Base-by-base conservation (phyloP, 1,140 invertebrate genomes). In the Tribolium madens region DNA sequence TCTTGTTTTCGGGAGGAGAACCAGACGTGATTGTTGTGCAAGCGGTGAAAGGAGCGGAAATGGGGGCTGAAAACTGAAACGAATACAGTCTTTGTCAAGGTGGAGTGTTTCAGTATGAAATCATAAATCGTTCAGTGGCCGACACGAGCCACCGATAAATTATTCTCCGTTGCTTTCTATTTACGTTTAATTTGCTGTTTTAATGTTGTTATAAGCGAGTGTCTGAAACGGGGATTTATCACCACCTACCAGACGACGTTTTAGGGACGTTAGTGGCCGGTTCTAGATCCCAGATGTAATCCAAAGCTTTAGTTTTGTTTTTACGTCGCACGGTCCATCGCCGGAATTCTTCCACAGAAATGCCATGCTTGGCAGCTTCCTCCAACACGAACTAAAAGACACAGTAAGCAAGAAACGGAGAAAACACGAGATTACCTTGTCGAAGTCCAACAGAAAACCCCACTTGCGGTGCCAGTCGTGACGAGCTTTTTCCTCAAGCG, bases 391-490 rank as follows among this genome's bases (percentile, higher is more conserved):
- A 15, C 79, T 80, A 53, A 1, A 75, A 9, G 26, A 42, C 13
- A 60, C 3, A 10, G 13, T 14, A 48, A 71, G 33, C 10, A 13
- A 15, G 69, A 36, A 69, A 15, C 14, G 6, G 52, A 31, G 47
- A 73, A 21, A 52, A 15, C 13, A 18, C 1, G 15, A n/a, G n/a
- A 47, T 47, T 76, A 70, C 80, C 75, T 79, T 73, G 17, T 79
- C 15, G 21, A 81, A 79, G 17, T 78, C 52, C 14, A 79, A 15
- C 7, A 75, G 68, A 46, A 79, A 78, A 7, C 76, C 78, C 80
- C 80, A 81, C 71, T 79, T 81, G n/a, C 33, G 42, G 10, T 57
- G 17, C 80, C 80, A 81, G 14, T 81, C 76, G 33, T 14, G 73
- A 3, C 76, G 57, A 2, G 80, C 78, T 50, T 78, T 78, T 15